Conservation (phyloP, 2,888 invertebrate species). For the Epinotia brunnichana region DNA sequence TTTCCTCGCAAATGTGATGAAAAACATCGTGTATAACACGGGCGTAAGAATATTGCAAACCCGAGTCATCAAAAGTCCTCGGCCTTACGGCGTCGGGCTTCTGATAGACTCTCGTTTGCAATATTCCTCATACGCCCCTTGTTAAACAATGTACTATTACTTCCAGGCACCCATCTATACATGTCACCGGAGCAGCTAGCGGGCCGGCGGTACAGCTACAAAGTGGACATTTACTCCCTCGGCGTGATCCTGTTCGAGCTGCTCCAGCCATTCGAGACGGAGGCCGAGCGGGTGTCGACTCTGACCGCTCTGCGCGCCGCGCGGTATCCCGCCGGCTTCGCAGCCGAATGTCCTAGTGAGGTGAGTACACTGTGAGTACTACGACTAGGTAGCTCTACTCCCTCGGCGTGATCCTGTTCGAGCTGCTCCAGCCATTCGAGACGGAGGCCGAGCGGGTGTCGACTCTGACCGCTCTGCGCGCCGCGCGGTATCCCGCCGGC, state of each 20-base stretch:
- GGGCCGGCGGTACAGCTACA: conserved; percentile 91
- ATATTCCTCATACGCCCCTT: too few species aligned
- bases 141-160: too few species aligned
- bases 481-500: conserved; percentile 86
- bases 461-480: conserved; percentile 86
- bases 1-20: too few species aligned
- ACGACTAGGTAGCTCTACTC: conserved; percentile 83
- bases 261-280: conserved; percentile 93
- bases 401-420: conserved; percentile 96
- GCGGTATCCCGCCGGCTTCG: conserved; percentile 88
- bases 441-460: conserved; percentile 95
- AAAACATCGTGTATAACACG: too few species aligned
- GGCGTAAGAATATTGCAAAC: too few species aligned
- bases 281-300: conserved; percentile 92
- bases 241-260: conserved; percentile 97
- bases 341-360: conserved; percentile 86
- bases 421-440: conserved; percentile 93
- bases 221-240: conserved; percentile 97
- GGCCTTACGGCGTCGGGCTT: too few species aligned
- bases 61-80: too few species aligned
- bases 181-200: conserved; percentile 98
- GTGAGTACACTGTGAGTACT: conserved; percentile 67
- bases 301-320: conserved; percentile 86
- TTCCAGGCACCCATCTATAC: conserved; percentile 94
- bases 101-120: too few species aligned